These are phyloP conservation scores for Mallotus villosus DNA, from an alignment of 2,797 vertebrate genomes.

Conservation along the genomic window DNA sequence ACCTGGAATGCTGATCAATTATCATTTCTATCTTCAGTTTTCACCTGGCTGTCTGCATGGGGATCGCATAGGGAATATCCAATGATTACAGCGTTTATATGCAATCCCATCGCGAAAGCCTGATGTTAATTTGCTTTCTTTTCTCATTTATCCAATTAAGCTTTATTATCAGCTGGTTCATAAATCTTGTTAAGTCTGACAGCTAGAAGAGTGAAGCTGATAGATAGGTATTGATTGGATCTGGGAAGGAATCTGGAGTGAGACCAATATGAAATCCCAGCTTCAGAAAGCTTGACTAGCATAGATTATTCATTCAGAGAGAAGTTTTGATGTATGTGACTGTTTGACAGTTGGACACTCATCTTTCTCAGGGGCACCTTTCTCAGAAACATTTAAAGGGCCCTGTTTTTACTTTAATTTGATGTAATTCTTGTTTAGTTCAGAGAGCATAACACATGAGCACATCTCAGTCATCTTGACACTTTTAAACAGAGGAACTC, in stretches of 20 bases:
- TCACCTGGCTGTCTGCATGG: no score
- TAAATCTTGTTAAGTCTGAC: neutral
- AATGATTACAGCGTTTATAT: no score
- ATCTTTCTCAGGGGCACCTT: neutral
- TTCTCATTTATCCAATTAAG: slow-evolving; percentile 17
- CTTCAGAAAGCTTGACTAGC: neutral
- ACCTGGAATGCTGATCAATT: no score
- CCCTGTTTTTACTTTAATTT: neutral
- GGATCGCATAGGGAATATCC: no score
- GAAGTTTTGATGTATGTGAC: neutral
- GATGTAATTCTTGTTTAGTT: neutral
- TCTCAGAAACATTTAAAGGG: no score
- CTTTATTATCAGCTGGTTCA: neutral
- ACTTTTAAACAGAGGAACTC: slow-evolving; percentile 25
- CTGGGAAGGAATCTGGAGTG: neutral
- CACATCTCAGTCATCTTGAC: slow-evolving; percentile 38
- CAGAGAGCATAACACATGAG: slow-evolving; percentile 11
- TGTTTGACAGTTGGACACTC: neutral
- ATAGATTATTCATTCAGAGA: no score
- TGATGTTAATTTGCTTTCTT: neutral
- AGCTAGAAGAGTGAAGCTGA: slow-evolving; percentile 1
- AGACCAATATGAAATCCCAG: neutral
- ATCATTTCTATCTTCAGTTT: no score
- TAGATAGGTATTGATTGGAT: neutral
- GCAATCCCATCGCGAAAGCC: neutral